A percentile compares a stretch with the other conserved stretches of the same genome.
phyloP scores from a whole-genome alignment of 2,113 vertebrate genomes.

The Leucoraja erinaceus region DNA sequence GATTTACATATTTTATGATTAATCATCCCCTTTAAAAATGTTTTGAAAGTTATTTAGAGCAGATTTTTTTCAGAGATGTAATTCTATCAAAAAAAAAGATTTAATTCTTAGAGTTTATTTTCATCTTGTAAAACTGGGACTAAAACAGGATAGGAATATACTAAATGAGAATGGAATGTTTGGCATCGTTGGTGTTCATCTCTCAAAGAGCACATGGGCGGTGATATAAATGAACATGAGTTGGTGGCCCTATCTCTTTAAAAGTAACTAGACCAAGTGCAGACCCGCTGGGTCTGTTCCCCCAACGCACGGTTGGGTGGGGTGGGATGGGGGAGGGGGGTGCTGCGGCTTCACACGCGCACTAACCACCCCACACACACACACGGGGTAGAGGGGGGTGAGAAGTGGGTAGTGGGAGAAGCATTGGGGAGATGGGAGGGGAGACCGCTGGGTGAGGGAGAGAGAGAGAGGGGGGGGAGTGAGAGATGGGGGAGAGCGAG shows the following conservation, averaged over 20 bases:
- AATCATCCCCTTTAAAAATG: background rate
- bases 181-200: background rate
- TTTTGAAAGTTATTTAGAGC: background rate
- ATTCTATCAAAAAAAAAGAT: background rate
- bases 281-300: no score
- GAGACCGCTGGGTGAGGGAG: no score
- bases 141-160: background rate
- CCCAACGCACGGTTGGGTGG: no score
- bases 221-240: background rate
- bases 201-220: background rate
- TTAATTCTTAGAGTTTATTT: background rate
- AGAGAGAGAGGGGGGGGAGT: no score
- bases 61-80: background rate
- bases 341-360: no score
- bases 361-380: no score
- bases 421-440: no score
- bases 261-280: no score
- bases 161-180: background rate
- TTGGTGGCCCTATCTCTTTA: background rate
- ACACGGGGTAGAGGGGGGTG: no score
- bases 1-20: background rate
- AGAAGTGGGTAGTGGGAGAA: no score
- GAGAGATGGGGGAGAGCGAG: no score
- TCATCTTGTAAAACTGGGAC: background rate
- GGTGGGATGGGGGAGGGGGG: no score